A percentile compares a stretch with the other conserved stretches of the same genome.
Evolutionary conservation across 2,113 vertebrate species (phyloP).

Genomic region (Gulo gulo): DNA sequence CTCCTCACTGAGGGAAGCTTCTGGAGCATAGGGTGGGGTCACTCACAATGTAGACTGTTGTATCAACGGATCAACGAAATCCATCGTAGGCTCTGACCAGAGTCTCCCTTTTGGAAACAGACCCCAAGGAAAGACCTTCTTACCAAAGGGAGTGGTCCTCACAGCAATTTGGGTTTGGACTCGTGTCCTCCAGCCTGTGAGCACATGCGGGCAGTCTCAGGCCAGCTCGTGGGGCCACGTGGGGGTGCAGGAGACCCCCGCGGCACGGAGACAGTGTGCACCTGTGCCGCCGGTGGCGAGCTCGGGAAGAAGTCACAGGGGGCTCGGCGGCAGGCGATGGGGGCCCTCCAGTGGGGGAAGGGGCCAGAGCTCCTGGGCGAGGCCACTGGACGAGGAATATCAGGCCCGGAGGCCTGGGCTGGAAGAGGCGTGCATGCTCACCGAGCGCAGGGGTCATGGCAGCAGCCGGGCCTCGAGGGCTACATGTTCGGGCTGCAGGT

Average conservation of each 20-base stretch:
- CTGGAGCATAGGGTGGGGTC: not conserved
- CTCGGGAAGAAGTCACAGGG: not conserved
- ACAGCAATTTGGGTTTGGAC: not conserved
- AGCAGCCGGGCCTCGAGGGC: too few species aligned
- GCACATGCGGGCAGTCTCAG: fast-evolving
- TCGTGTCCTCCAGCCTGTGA: not conserved
- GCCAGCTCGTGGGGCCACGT: not conserved
- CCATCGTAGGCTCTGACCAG: not conserved
- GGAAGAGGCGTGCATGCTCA: fast-evolving
- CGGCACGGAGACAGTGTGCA: too few species aligned
- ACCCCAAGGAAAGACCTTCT: not conserved
- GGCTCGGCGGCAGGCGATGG: not conserved
- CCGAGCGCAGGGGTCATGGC: too few species aligned
- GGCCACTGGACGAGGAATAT: fast-evolving
- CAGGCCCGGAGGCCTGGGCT: not conserved
- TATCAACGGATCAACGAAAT: not conserved
- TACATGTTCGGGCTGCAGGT: too few species aligned
- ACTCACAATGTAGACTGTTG: too few species aligned
- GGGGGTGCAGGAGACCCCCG: not conserved
- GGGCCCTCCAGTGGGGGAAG: not conserved
- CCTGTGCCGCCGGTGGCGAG: too few species aligned
- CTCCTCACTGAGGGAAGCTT: not conserved
- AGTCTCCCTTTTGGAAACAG: not conserved
- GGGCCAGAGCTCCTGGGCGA: not conserved
- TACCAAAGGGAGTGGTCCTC: too few species aligned